phyloP scores from a whole-genome alignment of 1,140 invertebrate species.

The Heliconius eleuchia region DNA sequence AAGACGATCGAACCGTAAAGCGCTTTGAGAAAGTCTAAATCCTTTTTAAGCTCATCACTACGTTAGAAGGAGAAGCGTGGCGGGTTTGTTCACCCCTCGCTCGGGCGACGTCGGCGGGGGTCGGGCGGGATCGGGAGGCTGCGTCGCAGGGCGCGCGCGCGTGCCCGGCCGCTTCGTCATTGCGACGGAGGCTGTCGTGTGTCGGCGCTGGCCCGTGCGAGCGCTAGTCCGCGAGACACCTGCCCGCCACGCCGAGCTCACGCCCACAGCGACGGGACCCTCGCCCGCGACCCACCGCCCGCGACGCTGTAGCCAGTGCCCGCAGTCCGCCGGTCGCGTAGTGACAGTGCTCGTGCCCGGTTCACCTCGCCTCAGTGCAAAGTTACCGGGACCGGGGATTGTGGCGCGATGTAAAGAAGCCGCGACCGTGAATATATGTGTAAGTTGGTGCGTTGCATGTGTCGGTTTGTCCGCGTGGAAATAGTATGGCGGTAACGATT shows the following conservation, averaged over 20 bases:
- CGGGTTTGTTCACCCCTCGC: slow-evolving; percentile 76
- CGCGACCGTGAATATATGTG: slow-evolving; percentile 76
- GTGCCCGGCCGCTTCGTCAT: slow-evolving; percentile 78
- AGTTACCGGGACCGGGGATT: slow-evolving; percentile 65
- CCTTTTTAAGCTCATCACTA: slow-evolving; percentile 77
- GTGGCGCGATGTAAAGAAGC: slow-evolving; percentile 78
- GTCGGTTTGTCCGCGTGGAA: slow-evolving; percentile 54
- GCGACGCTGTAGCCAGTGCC: slow-evolving; percentile 33
- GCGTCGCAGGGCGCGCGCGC: slow-evolving; percentile 74
- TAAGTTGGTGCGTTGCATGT: slow-evolving; percentile 73
- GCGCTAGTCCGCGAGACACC: slow-evolving; percentile 61
- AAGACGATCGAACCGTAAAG: slow-evolving; percentile 69
- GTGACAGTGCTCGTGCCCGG: background rate
- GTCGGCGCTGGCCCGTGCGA: slow-evolving; percentile 72
- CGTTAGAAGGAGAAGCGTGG: slow-evolving; percentile 76
- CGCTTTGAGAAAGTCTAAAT: slow-evolving; percentile 74
- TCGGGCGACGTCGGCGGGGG: slow-evolving; percentile 60
- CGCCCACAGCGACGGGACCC: slow-evolving; percentile 51
- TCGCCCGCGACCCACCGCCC: background rate
- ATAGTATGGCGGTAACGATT: slow-evolving; percentile 62
- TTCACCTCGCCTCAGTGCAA: background rate
- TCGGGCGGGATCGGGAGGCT: slow-evolving; percentile 69
- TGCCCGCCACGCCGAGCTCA: slow-evolving; percentile 58
- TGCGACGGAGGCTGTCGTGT: slow-evolving; percentile 78
- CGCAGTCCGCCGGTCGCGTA: background rate